Evolutionary conservation across 2,888 invertebrate species (phyloP).

Genomic region (Drosophila peninsularis): DNA sequence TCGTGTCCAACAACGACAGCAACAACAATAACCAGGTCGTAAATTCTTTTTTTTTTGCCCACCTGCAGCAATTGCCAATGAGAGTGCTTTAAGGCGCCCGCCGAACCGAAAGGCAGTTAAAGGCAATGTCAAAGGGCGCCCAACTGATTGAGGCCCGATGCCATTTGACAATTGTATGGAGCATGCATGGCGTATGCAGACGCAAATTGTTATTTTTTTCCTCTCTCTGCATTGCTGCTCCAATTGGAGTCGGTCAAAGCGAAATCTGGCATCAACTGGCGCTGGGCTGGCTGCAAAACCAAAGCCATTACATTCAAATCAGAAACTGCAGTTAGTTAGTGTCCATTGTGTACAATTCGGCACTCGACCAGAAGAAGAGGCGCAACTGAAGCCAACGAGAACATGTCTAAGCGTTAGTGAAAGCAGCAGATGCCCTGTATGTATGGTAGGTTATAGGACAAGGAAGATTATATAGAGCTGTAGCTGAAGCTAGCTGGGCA

Average conservation of each 20-base stretch:
- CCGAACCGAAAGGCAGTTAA: constrained; percentile 13
- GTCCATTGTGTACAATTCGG: constrained; percentile 64
- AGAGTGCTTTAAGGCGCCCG: constrained; percentile 49
- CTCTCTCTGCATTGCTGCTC: constrained; percentile 6
- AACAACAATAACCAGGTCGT: constrained; percentile 72
- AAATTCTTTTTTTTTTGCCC: constrained; percentile 46
- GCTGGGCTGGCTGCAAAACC: constrained; percentile 33
- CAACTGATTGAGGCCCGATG: constrained; percentile 63
- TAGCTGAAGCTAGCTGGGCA: no score
- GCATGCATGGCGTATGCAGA: constrained; percentile 17
- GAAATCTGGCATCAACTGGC: constrained; percentile 25
- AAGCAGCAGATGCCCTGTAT: neutral
- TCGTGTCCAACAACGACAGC: constrained; percentile 51
- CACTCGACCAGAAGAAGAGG: constrained; percentile 21
- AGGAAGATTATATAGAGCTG: no score
- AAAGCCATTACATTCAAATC: constrained; percentile 78
- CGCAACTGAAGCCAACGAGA: constrained; percentile 9
- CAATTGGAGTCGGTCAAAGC: constrained; percentile 47
- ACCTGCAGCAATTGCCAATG: constrained; percentile 68
- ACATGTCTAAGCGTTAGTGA: neutral
- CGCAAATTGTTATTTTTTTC: constrained; percentile 64
- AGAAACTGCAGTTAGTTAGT: constrained; percentile 74
- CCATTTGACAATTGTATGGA: constrained; percentile 49
- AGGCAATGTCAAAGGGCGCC: constrained; percentile 56
- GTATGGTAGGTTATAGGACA: no score